Conservation (phyloP, 2,888 invertebrate species). For the Hypolimnas misippus region DNA sequence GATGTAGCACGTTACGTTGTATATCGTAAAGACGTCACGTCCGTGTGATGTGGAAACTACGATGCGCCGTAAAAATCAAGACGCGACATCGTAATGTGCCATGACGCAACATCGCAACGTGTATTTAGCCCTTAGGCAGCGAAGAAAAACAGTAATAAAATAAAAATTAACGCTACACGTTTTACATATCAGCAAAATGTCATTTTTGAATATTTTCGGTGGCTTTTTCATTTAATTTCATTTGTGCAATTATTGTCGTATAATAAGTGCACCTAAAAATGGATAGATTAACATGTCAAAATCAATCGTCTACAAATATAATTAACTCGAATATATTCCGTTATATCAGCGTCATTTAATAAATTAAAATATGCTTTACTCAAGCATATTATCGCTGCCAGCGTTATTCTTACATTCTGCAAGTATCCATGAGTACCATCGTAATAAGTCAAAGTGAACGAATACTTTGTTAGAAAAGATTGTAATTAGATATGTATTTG, state of each 20-base stretch:
- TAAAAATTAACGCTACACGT: constrained; percentile 46
- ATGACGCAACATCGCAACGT: too few species aligned
- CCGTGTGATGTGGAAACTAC: too few species aligned
- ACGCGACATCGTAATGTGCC: too few species aligned
- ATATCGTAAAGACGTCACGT: too few species aligned
- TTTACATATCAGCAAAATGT: constrained; percentile 64
- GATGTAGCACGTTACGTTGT: too few species aligned
- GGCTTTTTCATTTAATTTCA: constrained; percentile 15
- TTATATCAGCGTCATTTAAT: constrained; percentile 8
- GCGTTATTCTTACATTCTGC: constrained; percentile 13
- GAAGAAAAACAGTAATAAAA: constrained; percentile 14
- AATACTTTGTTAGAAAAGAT: constrained; percentile 64
- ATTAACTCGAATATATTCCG: background rate
- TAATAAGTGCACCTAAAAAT: background rate
- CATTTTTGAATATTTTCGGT: constrained; percentile 20
- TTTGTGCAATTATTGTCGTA: constrained; percentile 14
- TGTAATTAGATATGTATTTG: constrained; percentile 73
- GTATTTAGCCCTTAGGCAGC: too few species aligned
- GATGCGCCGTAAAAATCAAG: too few species aligned
- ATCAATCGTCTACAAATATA: background rate
- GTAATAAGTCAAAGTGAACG: constrained; percentile 58
- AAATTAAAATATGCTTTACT: constrained; percentile 4
- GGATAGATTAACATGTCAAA: background rate
- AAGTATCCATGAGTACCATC: constrained; percentile 36
- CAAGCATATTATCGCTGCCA: constrained; percentile 23